Conservation (phyloP, 2,888 invertebrate species). For the Torymus texanus region DNA sequence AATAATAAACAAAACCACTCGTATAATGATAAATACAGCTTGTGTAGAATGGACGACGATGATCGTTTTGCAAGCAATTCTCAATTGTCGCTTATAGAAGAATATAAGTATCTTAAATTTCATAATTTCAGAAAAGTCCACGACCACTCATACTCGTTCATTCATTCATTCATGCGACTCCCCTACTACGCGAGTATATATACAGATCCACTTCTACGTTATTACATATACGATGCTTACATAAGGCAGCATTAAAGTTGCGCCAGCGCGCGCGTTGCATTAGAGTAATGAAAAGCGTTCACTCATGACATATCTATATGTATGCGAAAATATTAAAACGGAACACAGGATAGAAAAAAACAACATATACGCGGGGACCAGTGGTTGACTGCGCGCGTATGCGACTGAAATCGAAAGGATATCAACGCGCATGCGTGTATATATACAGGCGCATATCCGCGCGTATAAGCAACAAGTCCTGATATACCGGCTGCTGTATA, state of each 20-base stretch:
- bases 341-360: background rate
- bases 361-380: background rate
- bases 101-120: conserved; percentile 37
- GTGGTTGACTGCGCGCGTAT: background rate
- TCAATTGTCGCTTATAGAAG: conserved; percentile 15
- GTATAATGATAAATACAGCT: conserved; percentile 25
- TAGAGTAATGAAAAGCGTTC: conserved; percentile 19
- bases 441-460: conserved; percentile 23
- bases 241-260: conserved; percentile 35
- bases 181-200: background rate
- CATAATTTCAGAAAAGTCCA: conserved; percentile 43
- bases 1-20: conserved; percentile 21
- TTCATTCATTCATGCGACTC: conserved; percentile 2
- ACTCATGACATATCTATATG: background rate
- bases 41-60: background rate
- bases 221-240: conserved; percentile 16
- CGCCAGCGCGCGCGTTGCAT: conserved; percentile 8
- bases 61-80: conserved; percentile 10
- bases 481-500: conserved; percentile 46
- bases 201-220: conserved; percentile 17
- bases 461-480: conserved; percentile 47
- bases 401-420: conserved; percentile 39
- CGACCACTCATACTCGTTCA: no score
- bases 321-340: conserved; percentile 11
- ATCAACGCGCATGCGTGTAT: background rate